Evolutionary conservation across 2,888 invertebrate genomes (phyloP).

Genomic region (Meghimatium bilineatum): DNA sequence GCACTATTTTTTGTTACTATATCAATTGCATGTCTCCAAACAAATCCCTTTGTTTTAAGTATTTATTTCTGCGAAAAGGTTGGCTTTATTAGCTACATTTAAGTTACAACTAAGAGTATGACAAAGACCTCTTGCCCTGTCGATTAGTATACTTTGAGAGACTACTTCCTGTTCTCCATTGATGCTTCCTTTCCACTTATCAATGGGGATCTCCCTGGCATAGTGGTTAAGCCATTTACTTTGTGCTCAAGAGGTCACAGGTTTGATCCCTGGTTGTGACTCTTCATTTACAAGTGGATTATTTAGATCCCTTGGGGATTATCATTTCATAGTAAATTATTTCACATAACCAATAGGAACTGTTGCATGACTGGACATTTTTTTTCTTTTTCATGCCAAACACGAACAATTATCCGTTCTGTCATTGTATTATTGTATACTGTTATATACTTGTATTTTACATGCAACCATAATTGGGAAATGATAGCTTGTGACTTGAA

Average conservation of each 20-base stretch:
- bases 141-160: background rate
- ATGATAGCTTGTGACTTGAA: background rate
- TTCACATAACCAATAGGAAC: background rate
- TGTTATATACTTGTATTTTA: too few relatives aligned
- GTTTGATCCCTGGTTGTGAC: too few relatives aligned
- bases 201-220: too few relatives aligned
- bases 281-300: too few relatives aligned
- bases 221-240: too few relatives aligned
- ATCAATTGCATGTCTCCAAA: too few relatives aligned
- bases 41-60: too few relatives aligned
- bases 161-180: background rate
- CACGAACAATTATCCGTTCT: background rate
- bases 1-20: too few relatives aligned
- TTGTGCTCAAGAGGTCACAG: too few relatives aligned
- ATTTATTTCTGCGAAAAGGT: background rate
- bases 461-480: too few relatives aligned
- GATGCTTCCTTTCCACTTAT: slow-evolving; percentile 3
- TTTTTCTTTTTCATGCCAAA: background rate
- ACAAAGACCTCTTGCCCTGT: background rate
- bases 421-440: background rate
- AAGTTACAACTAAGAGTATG: too few relatives aligned
- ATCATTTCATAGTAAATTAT: background rate
- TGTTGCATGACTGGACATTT: background rate
- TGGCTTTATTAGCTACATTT: background rate
- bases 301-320: too few relatives aligned